Evolutionary conservation across 1,140 invertebrate species (phyloP), one percentile per base, ranked within the genome.

Genomic region (Triops longicaudatus): DNA sequence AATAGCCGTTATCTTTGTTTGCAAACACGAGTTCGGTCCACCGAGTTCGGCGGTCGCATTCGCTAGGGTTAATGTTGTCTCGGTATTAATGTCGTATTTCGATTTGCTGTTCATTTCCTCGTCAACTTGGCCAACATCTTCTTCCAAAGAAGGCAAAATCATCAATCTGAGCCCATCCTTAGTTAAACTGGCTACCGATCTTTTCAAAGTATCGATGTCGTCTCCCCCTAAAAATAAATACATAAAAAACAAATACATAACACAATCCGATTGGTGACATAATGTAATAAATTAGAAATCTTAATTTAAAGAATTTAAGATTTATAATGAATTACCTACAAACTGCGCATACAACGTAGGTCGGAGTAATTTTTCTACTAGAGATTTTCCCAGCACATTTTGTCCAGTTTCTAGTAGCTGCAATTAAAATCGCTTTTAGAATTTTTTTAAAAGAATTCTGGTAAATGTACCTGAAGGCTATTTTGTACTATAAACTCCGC

Each of bases 61-160:
- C 11, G 81, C 80, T 7, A 82, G 73, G 14, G 78, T 43, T 43
- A 82, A 71, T 14, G 82, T 79, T 17, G 80, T 78, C 1, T 80
- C 77, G 37, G 82, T 73, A 76, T 84, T 84, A n/a, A 78, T 77
- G 73, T 82, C 80, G 76, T 83, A 83, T 26, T 78, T 79, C 14
- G 31, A 22, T 77, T 78, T 79, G 73, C 74, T n/a, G 78, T 77
- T 26, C 74, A 79, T 79, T 41, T 77, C 11, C 75, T 73, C 76
- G 10, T 26, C 42, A 22, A 41, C 75, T 73, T 83, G 81, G 26
- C 82, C 82, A 4, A 84, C 79, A 73, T 84, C 83, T 73, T 84
- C 84, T 78, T 84, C 84, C 27, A 84, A 79, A 31, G 83, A 83
- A 42, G 83, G 84, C 26, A 81, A 81, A 22, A 85, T 79, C 83